Evolutionary conservation across 2,113 vertebrate species (phyloP).

Genomic region (Oenanthe melanoleuca): DNA sequence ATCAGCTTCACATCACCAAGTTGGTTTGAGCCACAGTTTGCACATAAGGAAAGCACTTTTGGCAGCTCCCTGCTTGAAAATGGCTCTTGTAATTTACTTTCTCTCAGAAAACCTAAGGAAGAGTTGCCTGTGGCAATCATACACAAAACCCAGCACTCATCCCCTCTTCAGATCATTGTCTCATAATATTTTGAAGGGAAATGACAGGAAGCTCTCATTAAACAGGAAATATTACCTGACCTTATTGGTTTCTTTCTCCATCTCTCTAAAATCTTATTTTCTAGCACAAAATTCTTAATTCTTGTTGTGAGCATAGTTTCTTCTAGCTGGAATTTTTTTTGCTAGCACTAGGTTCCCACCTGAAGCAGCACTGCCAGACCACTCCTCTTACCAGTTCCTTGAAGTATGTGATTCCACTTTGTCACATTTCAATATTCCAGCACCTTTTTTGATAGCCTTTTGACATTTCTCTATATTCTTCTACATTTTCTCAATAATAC

Average conservation of each 20-base stretch:
- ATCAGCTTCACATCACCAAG: neutral
- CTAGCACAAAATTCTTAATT: neutral
- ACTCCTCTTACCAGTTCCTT: neutral
- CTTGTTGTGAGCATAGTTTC: accelerated
- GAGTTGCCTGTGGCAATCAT: neutral
- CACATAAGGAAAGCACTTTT: neutral
- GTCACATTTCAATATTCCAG: neutral
- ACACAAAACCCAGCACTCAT: neutral
- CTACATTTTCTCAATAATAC: neutral
- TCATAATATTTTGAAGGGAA: neutral
- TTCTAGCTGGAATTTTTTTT: neutral
- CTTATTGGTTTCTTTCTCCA: neutral
- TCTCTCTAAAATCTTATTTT: neutral
- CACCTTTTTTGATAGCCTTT: neutral
- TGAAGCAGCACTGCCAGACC: neutral
- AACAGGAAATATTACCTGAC: neutral
- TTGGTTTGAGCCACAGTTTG: neutral
- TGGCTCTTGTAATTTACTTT: neutral
- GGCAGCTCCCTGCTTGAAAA: neutral
- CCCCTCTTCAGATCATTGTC: neutral
- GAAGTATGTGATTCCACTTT: neutral
- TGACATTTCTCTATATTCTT: neutral
- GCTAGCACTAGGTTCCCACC: too few species aligned
- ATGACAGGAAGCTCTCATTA: neutral
- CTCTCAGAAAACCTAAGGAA: neutral